Base-by-base conservation (phyloP, 2,888 invertebrate genomes). In the Germaria angustata region DNA sequence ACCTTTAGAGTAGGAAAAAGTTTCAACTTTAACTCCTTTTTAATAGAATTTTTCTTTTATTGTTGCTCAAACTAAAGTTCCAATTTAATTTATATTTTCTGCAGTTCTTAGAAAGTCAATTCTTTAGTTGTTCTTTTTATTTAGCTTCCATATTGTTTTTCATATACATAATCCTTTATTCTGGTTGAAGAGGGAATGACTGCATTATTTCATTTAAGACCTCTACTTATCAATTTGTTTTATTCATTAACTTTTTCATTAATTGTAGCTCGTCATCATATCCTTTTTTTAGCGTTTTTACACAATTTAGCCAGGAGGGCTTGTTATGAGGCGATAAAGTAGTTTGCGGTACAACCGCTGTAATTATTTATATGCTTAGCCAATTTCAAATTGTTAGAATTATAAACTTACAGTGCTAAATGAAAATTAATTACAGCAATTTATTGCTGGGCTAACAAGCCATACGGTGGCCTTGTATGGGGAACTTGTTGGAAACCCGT, bases 361-460 rank as follows among this genome's bases (percentile, higher is more conserved):
- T 86, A 88, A 88, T 88, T 88, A 89, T 87, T 88, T 87, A 88
- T 87, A 87, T 87, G 87, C 87, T 89, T 87, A 88, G 87, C 89
- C 88, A 89, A 88, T 88, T 88, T 87, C 79, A 86, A 88, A 87
- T 87, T 86, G 86, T 86, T 85, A 81, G 85, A 78, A 85, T 87
- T 87, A 85, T 84, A 87, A 87, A 88, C 88, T 88, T 87, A 86
- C 87, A 88, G 87, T 59, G 71, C 87, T 88, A 88, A 88, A 89
- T 88, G 88, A 88, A 88, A 88, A 88, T 88, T 88, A 88, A 88
- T 89, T 88, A 88, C 87, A 86, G 86, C 88, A 87, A 89, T 88
- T 88, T 88, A 87, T 88, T 87, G 87, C 86, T 84, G 84, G 78
- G 80, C 85, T 49, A 44, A 75, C 61, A 68, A 59, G 65, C 28